Base-by-base conservation (phyloP, 2,113 vertebrate genomes). In the Acanthochromis polyacanthus region DNA sequence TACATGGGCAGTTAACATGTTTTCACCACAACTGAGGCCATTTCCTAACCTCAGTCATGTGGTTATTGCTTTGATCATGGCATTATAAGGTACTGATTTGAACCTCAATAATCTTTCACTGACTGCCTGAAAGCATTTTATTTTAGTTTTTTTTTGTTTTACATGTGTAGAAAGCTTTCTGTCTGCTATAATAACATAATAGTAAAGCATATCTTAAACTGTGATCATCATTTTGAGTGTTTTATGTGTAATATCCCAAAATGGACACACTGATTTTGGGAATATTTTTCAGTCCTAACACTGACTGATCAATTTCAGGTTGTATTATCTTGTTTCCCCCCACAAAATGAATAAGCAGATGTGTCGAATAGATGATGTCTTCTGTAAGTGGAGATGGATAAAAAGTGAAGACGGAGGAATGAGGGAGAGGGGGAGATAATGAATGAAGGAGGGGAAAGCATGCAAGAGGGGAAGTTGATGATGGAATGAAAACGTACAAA, bases 291-390 rank as follows among this genome's bases (percentile, higher is more conserved):
- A 56, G 48, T 17, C 57, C 16, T 56, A n/a, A 52, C 75, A 14
- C 22, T 58, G 50, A 58, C 55, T 40, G n/a, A 57, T 50, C 23
- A 62, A 16, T 32, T 55, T 76, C 1, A 62, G 7, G 62, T n/a
- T n/a, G n/a, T n/a, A 53, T 53, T 3, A 11, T 22, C 11, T 60
- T 57, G 67, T 67, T 48, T 70, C 51, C 30, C 43, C 23, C 43
- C 23, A 40, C 30, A 61, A 55, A 86, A 60, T 71, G 62, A 73
- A 79, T 66, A 70, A 72, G 67, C 30, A 78, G 62, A 30, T 32
- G 32, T 40, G 46, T 17, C 19, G 23, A 71, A 50, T 5, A 23
- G 50, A 56, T 22, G 30, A n/a, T 8, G 20, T 57, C n/a, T 20
- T 74, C 28, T 64, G 74, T 52, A 38, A 64, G 72, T 61, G 69